phyloP scores from a whole-genome alignment of 2,113 vertebrate species.

The Micromys minutus region DNA sequence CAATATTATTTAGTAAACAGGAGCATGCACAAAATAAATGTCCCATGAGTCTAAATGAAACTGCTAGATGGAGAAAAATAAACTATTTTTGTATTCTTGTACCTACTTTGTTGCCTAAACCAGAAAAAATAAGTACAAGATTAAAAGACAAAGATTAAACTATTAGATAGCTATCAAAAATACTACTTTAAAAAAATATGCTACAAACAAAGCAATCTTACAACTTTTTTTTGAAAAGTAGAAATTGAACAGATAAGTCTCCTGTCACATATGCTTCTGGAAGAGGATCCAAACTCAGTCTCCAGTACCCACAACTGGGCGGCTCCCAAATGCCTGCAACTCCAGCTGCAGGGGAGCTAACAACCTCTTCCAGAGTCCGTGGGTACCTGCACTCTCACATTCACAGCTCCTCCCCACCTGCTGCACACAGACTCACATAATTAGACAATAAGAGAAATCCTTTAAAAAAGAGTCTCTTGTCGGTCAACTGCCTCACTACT shows the following conservation, averaged over 20 bases:
- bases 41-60: background rate
- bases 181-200: background rate
- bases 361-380: background rate
- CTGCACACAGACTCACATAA: background rate
- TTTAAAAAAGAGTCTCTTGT: background rate
- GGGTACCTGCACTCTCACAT: background rate
- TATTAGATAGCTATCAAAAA: conserved; percentile 13
- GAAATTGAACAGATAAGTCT: background rate
- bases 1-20: background rate
- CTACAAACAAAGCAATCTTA: background rate
- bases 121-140: conserved; percentile 9
- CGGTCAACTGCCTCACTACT: background rate
- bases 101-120: background rate
- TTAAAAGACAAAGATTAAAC: background rate
- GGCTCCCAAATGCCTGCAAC: background rate
- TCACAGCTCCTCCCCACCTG: background rate
- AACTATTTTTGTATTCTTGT: background rate
- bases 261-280: background rate
- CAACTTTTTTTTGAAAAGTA: no score
- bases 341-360: background rate
- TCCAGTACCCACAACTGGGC: background rate
- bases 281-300: background rate
- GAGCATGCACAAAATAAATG: background rate
- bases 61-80: background rate
- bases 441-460: background rate